A percentile compares a stretch with the other conserved stretches of the same genome.
phyloP scores from a whole-genome alignment of 1,140 invertebrate genomes.

The Copidosoma floridanum region DNA sequence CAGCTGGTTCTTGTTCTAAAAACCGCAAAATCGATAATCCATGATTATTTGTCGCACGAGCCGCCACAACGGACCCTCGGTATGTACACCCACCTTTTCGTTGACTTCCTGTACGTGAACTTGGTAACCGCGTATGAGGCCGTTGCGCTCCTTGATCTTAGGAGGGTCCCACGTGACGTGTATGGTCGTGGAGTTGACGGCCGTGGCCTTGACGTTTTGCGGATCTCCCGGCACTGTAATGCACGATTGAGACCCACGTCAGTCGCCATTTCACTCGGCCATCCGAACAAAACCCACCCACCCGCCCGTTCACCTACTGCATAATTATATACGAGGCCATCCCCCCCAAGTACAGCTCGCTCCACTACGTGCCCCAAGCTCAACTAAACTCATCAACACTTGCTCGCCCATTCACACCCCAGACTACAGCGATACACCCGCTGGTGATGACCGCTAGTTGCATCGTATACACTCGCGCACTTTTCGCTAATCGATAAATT shows the following conservation, averaged over 20 bases:
- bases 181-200: constrained; percentile 91
- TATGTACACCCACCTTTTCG: constrained; percentile 67
- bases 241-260: constrained; percentile 33
- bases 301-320: background rate
- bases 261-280: constrained; percentile 30
- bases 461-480: background rate
- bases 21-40: constrained; percentile 19
- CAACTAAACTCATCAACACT: constrained; percentile 24
- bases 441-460: too few relatives aligned
- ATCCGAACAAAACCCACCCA: too few relatives aligned
- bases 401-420: background rate
- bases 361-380: constrained; percentile 9
- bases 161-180: constrained; percentile 91
- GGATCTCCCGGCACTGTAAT: constrained; percentile 93
- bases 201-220: constrained; percentile 79
- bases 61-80: background rate
- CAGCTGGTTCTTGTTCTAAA: constrained; percentile 73
- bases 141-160: constrained; percentile 84
- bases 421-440: background rate
- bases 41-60: background rate
- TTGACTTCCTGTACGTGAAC: constrained; percentile 91
- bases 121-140: constrained; percentile 95
- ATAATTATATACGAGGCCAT: constrained; percentile 1
- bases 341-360: background rate
- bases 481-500: too few relatives aligned